These are phyloP conservation scores for Heliothis virescens DNA, from an alignment of 1,140 invertebrate genomes.

Conservation along the genomic window DNA sequence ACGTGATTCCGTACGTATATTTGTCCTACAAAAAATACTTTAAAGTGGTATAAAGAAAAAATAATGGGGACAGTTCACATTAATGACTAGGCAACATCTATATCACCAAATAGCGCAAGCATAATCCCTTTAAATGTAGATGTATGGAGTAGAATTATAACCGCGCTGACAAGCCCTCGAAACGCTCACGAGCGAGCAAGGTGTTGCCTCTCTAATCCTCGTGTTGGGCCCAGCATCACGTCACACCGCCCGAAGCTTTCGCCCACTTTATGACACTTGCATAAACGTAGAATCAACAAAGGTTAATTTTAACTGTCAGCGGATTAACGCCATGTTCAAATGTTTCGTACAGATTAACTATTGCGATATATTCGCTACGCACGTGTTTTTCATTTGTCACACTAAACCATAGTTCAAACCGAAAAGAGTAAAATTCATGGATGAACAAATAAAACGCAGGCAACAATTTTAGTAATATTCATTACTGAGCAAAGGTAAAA, in stretches of 20 bases:
- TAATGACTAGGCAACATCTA: slow-evolving; percentile 37
- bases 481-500: no score
- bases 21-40: no score
- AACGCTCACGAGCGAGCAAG: slow-evolving; percentile 71
- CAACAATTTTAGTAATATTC: no score
- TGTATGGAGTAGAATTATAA: slow-evolving; percentile 66
- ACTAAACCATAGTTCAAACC: not conserved
- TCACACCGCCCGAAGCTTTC: slow-evolving; percentile 58
- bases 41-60: not conserved
- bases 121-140: slow-evolving; percentile 74
- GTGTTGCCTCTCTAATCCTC: slow-evolving; percentile 72
- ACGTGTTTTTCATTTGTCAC: slow-evolving; percentile 1
- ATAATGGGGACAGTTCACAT: not conserved
- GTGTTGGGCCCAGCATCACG: slow-evolving; percentile 66
- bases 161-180: slow-evolving; percentile 77
- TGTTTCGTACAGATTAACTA: slow-evolving; percentile 59
- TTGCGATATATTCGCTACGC: slow-evolving; percentile 46
- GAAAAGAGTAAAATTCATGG: no score
- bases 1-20: no score
- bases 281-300: slow-evolving; percentile 71
- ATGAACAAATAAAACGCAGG: not conserved
- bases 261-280: slow-evolving; percentile 64
- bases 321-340: slow-evolving; percentile 69
- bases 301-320: slow-evolving; percentile 78
- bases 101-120: slow-evolving; percentile 53